Percentiles rank a stretch among this genome's conserved stretches.
Evolutionary conservation across 2,113 vertebrate genomes (phyloP).

Genomic region (Drymodes brunneopygia): DNA sequence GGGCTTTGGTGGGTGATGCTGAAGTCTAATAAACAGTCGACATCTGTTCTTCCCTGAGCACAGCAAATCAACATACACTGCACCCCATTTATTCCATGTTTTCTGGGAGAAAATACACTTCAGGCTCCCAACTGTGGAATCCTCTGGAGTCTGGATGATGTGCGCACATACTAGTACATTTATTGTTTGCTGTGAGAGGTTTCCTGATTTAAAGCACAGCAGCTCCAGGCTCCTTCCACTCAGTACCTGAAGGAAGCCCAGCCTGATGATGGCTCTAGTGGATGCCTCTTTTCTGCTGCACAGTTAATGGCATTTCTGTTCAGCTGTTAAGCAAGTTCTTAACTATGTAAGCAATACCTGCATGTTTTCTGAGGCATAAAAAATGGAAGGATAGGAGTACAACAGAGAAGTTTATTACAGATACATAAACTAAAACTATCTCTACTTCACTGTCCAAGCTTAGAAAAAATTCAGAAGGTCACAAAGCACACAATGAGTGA

Average conservation of each 20-base stretch:
- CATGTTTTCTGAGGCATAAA: background rate
- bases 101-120: background rate
- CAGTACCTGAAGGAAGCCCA: background rate
- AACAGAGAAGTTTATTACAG: background rate
- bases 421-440: background rate
- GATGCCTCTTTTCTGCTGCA: background rate
- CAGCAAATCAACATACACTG: accelerated
- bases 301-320: background rate
- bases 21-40: background rate
- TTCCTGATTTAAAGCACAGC: background rate
- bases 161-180: accelerated
- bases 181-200: background rate
- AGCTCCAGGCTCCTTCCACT: background rate
- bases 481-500: background rate
- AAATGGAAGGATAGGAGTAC: background rate
- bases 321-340: background rate
- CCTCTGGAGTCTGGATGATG: background rate
- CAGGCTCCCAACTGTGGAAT: background rate
- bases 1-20: background rate
- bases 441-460: background rate
- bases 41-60: background rate
- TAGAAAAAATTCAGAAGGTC: background rate
- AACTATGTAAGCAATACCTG: background rate
- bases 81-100: accelerated
- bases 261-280: background rate